Base-by-base conservation (phyloP, 1,140 invertebrate species). In the Solenopsis invicta region DNA sequence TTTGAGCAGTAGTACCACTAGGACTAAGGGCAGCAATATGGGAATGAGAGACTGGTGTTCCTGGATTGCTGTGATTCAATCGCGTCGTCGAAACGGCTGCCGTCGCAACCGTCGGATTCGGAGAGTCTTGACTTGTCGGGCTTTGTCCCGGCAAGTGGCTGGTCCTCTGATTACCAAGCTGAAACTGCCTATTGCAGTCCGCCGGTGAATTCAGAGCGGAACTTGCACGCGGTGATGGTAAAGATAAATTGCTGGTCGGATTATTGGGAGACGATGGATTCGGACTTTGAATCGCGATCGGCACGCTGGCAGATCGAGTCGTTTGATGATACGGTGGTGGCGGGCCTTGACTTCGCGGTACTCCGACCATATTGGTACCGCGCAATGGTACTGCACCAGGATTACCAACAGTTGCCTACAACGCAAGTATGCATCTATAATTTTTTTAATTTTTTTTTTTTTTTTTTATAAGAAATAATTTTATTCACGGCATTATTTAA, bases 241-340 rank as follows among this genome's bases (percentile, higher is more conserved):
- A 91, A 1, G 97, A 97, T n/a, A 97, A 91, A 93, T 97, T 97
- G 29, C 96, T 97, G 37, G 96, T 97, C 52, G 97, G 96, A 93
- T 97, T 97, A 86, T 97, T 97, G 34, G 97, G 97, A 87, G 97
- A 97, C 48, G 96, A 96, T 1, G 97, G 97, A 95, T 96, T 97
- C 54, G 97, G 97, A 88, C 97, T 97, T 92, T 97, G 97, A 86
- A 97, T 96, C 12, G 97, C 97, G 92, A 98, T 98, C 88, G 98
- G 98, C 71, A 98, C 98, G 90, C 98, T 98, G 21, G 98, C 97
- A 62, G 98, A 98, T 91, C 98, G 96, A 88, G 97, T 97, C 64
- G 97, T 97, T 92, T 97, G 97, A 94, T 98, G 97, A 95, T 98
- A 98, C 16, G 98, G 97, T 6, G 98, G 98, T 3, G 98, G 98